phyloP scores from a whole-genome alignment of 2,888 invertebrate genomes.

The Drosophila birchii region DNA sequence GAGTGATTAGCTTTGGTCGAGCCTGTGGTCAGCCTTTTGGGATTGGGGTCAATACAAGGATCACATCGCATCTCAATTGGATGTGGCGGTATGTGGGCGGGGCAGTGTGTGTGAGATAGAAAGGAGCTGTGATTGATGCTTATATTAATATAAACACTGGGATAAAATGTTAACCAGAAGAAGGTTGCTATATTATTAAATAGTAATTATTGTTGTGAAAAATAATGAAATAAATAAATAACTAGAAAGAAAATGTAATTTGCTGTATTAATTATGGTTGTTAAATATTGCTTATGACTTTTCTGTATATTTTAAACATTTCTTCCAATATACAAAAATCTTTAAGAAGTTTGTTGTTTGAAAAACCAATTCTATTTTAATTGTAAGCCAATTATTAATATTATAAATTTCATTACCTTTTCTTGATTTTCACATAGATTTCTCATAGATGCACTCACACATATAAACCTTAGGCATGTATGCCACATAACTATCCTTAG shows the following conservation, averaged over 20 bases:
- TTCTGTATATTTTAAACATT: not conserved
- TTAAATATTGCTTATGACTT: not conserved
- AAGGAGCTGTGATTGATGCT: conserved; percentile 5
- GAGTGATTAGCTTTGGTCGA: conserved; percentile 86
- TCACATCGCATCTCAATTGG: conserved; percentile 86
- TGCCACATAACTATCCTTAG: conserved; percentile 24
- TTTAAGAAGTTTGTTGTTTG: too few relatives aligned
- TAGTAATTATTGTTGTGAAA: not conserved
- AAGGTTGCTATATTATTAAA: not conserved
- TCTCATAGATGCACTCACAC: conserved; percentile 3
- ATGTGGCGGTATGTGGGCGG: conserved; percentile 83
- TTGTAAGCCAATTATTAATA: not conserved
- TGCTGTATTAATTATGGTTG: not conserved
- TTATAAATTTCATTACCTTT: not conserved
- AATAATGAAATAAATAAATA: not conserved
- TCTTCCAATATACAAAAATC: not conserved
- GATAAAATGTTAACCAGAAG: not conserved
- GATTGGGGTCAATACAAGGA: conserved; percentile 86
- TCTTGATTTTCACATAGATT: not conserved
- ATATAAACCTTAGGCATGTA: not conserved
- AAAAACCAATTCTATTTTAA: too few relatives aligned
- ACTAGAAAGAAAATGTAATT: not conserved
- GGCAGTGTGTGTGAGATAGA: conserved; percentile 61
- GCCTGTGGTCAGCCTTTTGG: conserved; percentile 85
- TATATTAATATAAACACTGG: not conserved